A percentile compares a stretch with the other conserved stretches of the same genome.
phyloP scores from a whole-genome alignment of 2,888 invertebrate genomes.

The Ormyrus labotus region DNA sequence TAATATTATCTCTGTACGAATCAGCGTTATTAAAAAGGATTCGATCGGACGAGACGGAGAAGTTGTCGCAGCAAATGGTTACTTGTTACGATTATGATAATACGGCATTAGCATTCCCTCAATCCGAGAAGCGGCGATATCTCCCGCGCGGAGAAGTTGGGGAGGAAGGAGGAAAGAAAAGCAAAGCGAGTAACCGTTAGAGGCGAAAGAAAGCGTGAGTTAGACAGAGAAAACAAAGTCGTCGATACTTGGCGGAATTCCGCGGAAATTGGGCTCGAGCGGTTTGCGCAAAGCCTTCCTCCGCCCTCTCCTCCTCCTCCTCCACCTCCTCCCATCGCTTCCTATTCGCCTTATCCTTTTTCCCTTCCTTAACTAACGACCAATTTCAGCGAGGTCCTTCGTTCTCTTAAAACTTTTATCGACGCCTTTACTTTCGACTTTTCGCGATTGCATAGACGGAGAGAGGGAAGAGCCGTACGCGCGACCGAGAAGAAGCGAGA shows the following conservation, averaged over 20 bases:
- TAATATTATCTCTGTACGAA: too few species aligned
- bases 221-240: slow-evolving; percentile 60
- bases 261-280: slow-evolving; percentile 63
- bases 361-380: slow-evolving; percentile 43
- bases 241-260: slow-evolving; percentile 60
- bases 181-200: not conserved
- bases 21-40: too few species aligned
- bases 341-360: not conserved
- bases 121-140: slow-evolving; percentile 45
- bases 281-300: slow-evolving; percentile 51
- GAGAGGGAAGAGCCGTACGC: not conserved
- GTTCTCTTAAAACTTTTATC: slow-evolving; percentile 46
- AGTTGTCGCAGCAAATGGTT: not conserved
- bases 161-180: not conserved
- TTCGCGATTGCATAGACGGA: slow-evolving; percentile 25
- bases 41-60: not conserved
- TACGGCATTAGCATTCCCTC: slow-evolving; percentile 58
- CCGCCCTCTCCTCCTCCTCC: slow-evolving; percentile 26
- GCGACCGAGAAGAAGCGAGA: not conserved
- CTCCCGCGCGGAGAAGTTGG: slow-evolving; percentile 22
- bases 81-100: slow-evolving; percentile 57
- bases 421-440: slow-evolving; percentile 35
- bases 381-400: slow-evolving; percentile 42
- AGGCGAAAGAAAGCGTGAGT: slow-evolving; percentile 37
- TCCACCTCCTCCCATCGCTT: slow-evolving; percentile 2